Conservation (phyloP, 2,888 invertebrate species). For the Volucella inanis region DNA sequence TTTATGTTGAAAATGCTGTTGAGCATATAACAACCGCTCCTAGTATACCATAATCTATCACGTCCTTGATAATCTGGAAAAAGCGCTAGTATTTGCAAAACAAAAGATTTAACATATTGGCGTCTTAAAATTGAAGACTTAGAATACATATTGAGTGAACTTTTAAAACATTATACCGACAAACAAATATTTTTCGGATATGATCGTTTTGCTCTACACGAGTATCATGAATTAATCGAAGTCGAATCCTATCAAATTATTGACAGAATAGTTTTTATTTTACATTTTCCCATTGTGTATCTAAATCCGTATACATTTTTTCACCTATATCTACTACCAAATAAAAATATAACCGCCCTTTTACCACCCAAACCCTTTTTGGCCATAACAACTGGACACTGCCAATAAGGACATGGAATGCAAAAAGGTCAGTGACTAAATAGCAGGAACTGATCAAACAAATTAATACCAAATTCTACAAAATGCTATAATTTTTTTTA, state of each 20-base stretch:
- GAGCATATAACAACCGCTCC: constrained; percentile 22
- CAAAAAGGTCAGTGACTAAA: constrained; percentile 7
- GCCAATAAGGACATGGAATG: constrained; percentile 23
- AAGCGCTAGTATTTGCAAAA: constrained; percentile 44
- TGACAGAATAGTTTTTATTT: constrained; percentile 37
- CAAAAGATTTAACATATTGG: constrained; percentile 31
- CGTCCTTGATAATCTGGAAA: constrained; percentile 37
- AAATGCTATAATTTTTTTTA: too few relatives aligned
- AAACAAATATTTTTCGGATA: too few relatives aligned
- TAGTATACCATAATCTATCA: constrained; percentile 14
- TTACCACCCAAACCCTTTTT: constrained; percentile 25
- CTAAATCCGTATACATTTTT: constrained; percentile 28
- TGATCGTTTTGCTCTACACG: too few relatives aligned
- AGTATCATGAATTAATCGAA: constrained; percentile 30
- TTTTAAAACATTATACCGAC: too few relatives aligned
- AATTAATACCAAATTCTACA: too few relatives aligned
- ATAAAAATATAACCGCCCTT: constrained; percentile 23
- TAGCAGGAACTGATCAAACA: too few relatives aligned
- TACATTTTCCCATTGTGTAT: constrained; percentile 27
- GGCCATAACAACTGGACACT: constrained; percentile 26
- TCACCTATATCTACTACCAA: constrained; percentile 27
- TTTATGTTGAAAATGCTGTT: constrained; percentile 31
- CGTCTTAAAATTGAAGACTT: constrained; percentile 34
- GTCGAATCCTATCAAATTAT: constrained; percentile 32
- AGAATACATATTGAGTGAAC: too few relatives aligned